phyloP scores from a whole-genome alignment of 1,140 invertebrate genomes.

The Apis laboriosa region DNA sequence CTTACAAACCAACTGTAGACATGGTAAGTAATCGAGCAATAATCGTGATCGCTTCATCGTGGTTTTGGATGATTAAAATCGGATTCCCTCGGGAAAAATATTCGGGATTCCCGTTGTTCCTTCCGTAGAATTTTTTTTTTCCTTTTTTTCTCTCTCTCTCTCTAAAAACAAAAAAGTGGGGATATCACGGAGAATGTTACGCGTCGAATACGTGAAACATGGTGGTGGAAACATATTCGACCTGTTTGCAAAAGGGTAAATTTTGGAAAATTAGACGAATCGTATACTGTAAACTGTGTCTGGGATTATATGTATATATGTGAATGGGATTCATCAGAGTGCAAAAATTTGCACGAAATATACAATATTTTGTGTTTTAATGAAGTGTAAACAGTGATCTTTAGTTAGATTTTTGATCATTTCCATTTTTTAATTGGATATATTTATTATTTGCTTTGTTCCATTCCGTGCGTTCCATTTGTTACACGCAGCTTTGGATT shows the following conservation, averaged over 20 bases:
- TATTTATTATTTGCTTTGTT: constrained; percentile 6
- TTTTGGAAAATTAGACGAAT: constrained; percentile 15
- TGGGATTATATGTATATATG: constrained; percentile 20
- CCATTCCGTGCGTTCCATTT: background rate
- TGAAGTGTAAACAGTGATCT: constrained; percentile 54
- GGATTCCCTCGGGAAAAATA: background rate
- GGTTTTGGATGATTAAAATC: background rate
- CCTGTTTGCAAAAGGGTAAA: constrained; percentile 10
- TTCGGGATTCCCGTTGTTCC: background rate
- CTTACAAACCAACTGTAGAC: constrained; percentile 70
- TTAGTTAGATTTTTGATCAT: constrained; percentile 21
- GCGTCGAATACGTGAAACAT: constrained; percentile 2
- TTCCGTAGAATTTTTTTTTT: background rate
- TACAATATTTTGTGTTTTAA: constrained; percentile 31
- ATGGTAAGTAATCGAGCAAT: constrained; percentile 72
- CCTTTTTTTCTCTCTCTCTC: no score
- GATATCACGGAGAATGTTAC: background rate
- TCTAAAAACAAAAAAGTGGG: constrained; percentile 7
- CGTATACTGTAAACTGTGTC: constrained; percentile 20
- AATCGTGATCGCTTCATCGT: constrained; percentile 7
- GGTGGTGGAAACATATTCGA: constrained; percentile 21
- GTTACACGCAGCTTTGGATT: background rate
- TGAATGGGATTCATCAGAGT: constrained; percentile 37
- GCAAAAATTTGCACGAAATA: constrained; percentile 1
- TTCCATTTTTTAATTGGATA: background rate